Base-by-base conservation (phyloP, 1,140 invertebrate species). In the Drosophila pandora region DNA sequence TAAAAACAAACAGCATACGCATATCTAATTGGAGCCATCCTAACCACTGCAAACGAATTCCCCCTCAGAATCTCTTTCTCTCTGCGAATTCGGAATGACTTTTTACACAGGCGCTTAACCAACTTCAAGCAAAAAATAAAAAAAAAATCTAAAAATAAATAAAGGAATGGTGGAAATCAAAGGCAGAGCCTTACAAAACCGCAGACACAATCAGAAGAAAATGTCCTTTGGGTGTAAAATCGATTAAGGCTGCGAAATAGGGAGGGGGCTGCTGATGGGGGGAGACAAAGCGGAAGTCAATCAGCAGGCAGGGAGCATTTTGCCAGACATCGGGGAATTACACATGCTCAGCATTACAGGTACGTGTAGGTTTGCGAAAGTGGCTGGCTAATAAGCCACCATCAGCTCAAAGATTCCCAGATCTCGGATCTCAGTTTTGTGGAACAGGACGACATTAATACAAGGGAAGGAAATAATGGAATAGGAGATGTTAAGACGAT, bases 211-310 rank as follows among this genome's bases (percentile, higher is more conserved):
- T 77, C 75, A 76, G 61, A 79, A 75, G 41, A 65, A 90, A 82
- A 85, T 82, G 87, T 90, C 87, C 87, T 90, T 87, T 90, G 87
- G 87, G 87, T 90, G 87, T 68, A 90, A 90, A 87, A 90, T 90
- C 87, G 87, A 90, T 90, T 90, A 90, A 79, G 68, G 68, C 84
- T 50, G 43, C 4, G 32, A 52, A 28, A 78, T 8, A n/a, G 25
- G 2, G 12, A 22, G 39, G 8, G 28, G 37, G 37, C 37, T 41
- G 37, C 37, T 41, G 37, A n/a, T n/a, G n/a, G 39, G 8, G 28
- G 39, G 21, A 22, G 63, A 6, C 4, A n/a, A 13, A 76, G 75
- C 83, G 88, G 80, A 90, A 90, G 89, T 89, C 80, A 90, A 85
- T 90, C 83, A 90, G 79, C 67, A 59, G 83, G 71, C 49, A 25